Percentiles rank a stretch among this genome's conserved stretches.
Evolutionary conservation across 53 echinoderm and acorn worm genomes (phyloP).

Genomic region (Henricia sp.): DNA sequence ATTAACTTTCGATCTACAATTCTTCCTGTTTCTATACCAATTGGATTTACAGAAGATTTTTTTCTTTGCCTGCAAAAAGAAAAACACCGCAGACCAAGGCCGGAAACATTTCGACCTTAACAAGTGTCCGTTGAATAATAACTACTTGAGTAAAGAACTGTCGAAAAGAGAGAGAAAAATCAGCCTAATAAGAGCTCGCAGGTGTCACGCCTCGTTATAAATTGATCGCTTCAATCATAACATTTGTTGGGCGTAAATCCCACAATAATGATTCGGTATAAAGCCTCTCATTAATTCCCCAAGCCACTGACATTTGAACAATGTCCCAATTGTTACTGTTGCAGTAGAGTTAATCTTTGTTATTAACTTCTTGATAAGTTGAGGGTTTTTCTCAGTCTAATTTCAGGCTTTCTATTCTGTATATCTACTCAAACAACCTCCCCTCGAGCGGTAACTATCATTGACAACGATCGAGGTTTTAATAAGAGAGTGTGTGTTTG

Average conservation of each 20-base stretch:
- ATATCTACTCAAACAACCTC: not conserved
- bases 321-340: slow-evolving; percentile 9
- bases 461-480: not conserved
- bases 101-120: too few species aligned
- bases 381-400: not conserved
- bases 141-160: too few species aligned
- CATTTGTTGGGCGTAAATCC: slow-evolving; percentile 4
- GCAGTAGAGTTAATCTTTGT: slow-evolving; percentile 31
- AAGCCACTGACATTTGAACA: slow-evolving; percentile 34
- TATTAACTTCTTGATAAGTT: slow-evolving; percentile 28
- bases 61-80: too few species aligned
- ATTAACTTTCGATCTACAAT: too few species aligned
- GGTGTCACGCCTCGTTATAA: slow-evolving; percentile 30
- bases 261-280: not conserved
- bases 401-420: not conserved
- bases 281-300: slow-evolving; percentile 44
- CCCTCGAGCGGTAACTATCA: slow-evolving; percentile 11
- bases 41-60: too few species aligned
- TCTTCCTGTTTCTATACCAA: too few species aligned
- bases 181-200: too few species aligned
- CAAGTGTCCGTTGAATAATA: too few species aligned
- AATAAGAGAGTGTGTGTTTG: too few species aligned
- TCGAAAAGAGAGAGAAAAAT: too few species aligned
- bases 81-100: too few species aligned
- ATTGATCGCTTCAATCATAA: slow-evolving; percentile 40